These are phyloP conservation scores for Dipus sagitta DNA, from an alignment of 2,797 vertebrate genomes.

Conservation along the genomic window DNA sequence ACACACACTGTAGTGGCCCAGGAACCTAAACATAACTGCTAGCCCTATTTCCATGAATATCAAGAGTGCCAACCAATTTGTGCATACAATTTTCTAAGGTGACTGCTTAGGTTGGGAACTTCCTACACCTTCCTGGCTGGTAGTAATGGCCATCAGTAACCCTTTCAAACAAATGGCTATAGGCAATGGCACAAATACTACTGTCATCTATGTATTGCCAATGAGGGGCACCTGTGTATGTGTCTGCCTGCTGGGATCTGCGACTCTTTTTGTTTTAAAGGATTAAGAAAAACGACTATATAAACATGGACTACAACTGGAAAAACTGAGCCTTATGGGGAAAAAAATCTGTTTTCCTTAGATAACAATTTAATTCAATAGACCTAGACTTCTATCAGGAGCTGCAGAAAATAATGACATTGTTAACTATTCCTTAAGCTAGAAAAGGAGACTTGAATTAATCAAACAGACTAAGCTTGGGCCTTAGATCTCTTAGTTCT, in stretches of 20 bases:
- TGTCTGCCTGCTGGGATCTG: not conserved
- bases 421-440: slow-evolving; percentile 20
- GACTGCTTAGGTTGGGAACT: slow-evolving; percentile 1
- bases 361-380: slow-evolving; percentile 60
- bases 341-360: slow-evolving; percentile 25
- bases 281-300: slow-evolving; percentile 33
- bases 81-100: not conserved
- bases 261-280: slow-evolving; percentile 31
- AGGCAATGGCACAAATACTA: not conserved
- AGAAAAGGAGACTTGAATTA: slow-evolving; percentile 42
- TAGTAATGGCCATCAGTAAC: not conserved
- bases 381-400: not conserved
- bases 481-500: slow-evolving; percentile 12
- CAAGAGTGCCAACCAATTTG: slow-evolving; percentile 19
- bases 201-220: not conserved
- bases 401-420: slow-evolving; percentile 30
- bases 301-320: not conserved
- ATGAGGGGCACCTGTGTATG: not conserved
- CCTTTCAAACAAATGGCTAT: not conserved
- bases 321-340: not conserved
- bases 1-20: not conserved
- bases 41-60: not conserved
- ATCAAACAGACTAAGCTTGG: slow-evolving; percentile 45
- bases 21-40: not conserved
- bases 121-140: not conserved